These are phyloP conservation scores for Protomyctophum bolini DNA, from an alignment of 2,113 vertebrate species.

Conservation along the genomic window DNA sequence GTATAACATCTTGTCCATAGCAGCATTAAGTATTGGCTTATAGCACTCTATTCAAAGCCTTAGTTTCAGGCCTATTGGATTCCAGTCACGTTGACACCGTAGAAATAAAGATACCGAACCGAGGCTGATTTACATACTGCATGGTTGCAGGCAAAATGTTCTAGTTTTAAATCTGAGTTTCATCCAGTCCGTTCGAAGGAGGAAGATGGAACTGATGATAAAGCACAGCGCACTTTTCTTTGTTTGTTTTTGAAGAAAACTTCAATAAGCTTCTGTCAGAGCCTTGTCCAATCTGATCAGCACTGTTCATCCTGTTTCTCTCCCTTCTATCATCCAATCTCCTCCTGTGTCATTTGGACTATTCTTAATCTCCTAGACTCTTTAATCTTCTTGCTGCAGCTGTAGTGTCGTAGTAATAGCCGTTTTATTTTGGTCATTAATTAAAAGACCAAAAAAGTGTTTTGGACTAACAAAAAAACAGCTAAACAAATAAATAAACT, in stretches of 20 bases:
- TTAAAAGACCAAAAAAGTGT: no score
- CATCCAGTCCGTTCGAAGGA: background rate
- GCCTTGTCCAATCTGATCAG: background rate
- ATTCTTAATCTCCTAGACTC: no score
- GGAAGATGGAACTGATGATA: background rate
- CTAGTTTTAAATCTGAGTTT: background rate
- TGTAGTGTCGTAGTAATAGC: no score
- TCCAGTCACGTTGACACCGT: constrained; percentile 23
- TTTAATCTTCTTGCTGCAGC: no score
- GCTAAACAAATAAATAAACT: no score
- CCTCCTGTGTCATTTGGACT: background rate
- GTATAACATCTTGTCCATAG: constrained; percentile 2
- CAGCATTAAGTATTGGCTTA: constrained; percentile 5
- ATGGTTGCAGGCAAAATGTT: background rate
- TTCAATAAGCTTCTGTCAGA: background rate
- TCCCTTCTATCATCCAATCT: background rate
- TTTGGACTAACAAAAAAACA: no score
- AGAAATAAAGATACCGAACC: constrained; percentile 7
- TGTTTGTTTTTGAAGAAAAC: background rate
- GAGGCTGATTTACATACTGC: background rate
- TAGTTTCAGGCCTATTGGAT: constrained; percentile 12
- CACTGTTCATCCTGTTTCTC: background rate
- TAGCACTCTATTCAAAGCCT: constrained; percentile 18
- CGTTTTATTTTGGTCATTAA: no score
- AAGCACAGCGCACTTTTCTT: background rate